These are phyloP conservation scores for Zapornia atra DNA, from an alignment of 2,113 vertebrate genomes.

Conservation along the genomic window DNA sequence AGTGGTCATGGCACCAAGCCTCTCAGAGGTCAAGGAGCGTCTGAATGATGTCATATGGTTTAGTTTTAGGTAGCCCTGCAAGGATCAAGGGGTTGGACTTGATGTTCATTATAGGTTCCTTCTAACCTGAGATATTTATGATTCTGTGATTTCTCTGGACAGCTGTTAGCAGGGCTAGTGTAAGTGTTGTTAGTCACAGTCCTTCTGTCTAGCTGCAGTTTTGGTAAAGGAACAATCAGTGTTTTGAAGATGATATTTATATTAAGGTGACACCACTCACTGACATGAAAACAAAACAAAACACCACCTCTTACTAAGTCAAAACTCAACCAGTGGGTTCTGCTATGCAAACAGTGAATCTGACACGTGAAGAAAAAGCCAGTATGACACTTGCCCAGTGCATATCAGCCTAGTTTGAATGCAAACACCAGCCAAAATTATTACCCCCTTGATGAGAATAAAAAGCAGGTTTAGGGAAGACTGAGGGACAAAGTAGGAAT, in stretches of 20 bases:
- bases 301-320: background rate
- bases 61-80: background rate
- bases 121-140: background rate
- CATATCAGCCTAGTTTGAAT: background rate
- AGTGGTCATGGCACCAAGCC: background rate
- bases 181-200: background rate
- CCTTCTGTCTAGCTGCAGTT: background rate
- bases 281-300: background rate
- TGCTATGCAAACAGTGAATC: background rate
- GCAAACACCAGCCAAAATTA: background rate
- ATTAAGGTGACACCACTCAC: background rate
- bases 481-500: background rate
- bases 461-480: background rate
- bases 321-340: background rate
- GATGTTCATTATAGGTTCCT: background rate
- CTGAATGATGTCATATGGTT: background rate
- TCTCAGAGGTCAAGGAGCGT: background rate
- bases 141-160: background rate
- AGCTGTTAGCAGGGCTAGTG: background rate
- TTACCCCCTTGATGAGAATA: background rate
- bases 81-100: background rate
- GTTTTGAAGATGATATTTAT: background rate
- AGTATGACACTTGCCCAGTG: background rate
- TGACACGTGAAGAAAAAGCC: background rate
- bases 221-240: background rate